phyloP scores from a whole-genome alignment of 1,140 invertebrate species.

The Lineus longissimus region DNA sequence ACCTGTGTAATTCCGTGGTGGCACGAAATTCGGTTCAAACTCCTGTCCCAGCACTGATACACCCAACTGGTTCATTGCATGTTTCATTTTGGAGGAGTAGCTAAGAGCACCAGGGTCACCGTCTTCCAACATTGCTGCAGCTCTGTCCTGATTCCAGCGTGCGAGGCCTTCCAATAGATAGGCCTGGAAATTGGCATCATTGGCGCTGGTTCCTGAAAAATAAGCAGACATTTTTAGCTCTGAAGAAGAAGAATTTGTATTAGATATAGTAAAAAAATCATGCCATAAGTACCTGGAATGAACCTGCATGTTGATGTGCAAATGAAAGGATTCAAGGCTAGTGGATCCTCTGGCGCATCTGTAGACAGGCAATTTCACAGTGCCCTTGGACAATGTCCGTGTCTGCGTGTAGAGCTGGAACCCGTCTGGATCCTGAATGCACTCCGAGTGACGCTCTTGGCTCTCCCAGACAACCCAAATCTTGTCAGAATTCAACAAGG shows the following conservation, averaged over 20 bases:
- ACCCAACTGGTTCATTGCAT: neutral
- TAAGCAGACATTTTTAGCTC: neutral
- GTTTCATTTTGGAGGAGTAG: neutral
- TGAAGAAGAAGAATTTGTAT: no score
- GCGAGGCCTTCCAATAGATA: constrained; percentile 12
- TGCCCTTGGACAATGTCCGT: constrained; percentile 2
- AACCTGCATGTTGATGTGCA: constrained; percentile 26
- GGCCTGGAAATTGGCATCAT: constrained; percentile 7
- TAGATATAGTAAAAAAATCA: no score
- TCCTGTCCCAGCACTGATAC: neutral
- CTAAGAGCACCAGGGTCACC: no score
- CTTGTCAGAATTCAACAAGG: neutral
- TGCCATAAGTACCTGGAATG: constrained; percentile 24
- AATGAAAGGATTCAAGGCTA: constrained; percentile 23
- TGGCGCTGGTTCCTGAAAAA: neutral
- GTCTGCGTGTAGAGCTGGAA: constrained; percentile 2
- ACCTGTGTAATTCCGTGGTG: neutral
- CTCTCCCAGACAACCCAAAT: constrained; percentile 1
- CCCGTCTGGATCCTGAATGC: constrained; percentile 14
- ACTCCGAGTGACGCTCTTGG: constrained; percentile 8
- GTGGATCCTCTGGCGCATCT: constrained; percentile 10
- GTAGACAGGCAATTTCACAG: neutral
- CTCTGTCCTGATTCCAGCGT: constrained; percentile 8
- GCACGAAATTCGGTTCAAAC: neutral
- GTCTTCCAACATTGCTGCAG: neutral